Conservation (phyloP, 2,888 invertebrate genomes). For the Gortyna flavago region DNA sequence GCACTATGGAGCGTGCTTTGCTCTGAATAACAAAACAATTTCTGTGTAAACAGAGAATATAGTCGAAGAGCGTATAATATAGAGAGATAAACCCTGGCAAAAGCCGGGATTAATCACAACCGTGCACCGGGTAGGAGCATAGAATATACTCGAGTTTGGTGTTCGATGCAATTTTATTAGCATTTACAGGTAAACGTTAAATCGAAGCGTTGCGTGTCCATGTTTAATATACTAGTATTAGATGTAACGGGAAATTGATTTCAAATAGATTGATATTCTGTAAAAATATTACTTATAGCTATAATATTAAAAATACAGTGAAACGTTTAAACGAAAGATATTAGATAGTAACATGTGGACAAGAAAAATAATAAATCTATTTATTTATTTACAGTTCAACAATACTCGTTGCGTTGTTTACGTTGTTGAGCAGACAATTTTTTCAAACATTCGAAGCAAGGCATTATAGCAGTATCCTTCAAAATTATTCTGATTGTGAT, state of each 20-base stretch:
- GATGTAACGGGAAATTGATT: constrained; percentile 1
- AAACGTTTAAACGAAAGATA: background rate
- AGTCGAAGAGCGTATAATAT: too few species aligned
- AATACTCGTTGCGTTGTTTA: too few species aligned
- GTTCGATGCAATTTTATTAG: background rate
- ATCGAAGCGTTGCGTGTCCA: constrained; percentile 18
- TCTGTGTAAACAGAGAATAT: background rate
- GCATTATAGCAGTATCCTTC: too few species aligned
- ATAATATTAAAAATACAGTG: background rate
- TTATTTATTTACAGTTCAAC: too few species aligned
- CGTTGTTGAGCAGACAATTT: too few species aligned
- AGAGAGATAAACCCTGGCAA: background rate
- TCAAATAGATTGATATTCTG: constrained; percentile 7
- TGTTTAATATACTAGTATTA: background rate
- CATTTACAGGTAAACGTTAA: constrained; percentile 14
- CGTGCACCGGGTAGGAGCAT: background rate
- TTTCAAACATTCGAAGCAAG: too few species aligned
- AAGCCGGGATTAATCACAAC: background rate
- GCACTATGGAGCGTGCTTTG: too few species aligned
- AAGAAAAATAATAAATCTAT: too few species aligned
- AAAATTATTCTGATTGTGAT: too few species aligned
- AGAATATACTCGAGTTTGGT: background rate
- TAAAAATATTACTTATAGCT: background rate
- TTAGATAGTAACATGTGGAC: too few species aligned
- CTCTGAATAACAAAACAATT: background rate